Evolutionary conservation across 2,888 invertebrate genomes (phyloP), one percentile per base, ranked within the genome.

Genomic region (Geotrupes spiniger): DNA sequence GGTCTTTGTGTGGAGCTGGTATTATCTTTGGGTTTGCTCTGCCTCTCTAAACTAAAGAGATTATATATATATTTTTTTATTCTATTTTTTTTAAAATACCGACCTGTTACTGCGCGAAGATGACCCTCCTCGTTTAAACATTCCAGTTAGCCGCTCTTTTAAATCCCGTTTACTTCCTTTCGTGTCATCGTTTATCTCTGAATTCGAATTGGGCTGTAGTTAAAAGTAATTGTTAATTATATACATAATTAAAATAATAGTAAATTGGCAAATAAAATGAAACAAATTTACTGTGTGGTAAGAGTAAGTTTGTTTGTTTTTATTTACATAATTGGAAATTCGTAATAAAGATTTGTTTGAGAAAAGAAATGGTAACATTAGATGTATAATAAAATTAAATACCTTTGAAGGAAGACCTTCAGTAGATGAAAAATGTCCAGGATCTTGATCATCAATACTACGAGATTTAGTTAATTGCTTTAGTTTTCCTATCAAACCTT

Each of bases 401-500:
- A 77, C 77, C 75, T 79, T 80, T 39, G 79, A 79, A n/a, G 78
- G 76, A 21, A 80, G 73, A 48, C 57, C 53, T 54, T 61, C 59
- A 27, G 59, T 58, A n/a, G 67, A 63, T 21, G 70, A 61, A 54
- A 71, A 71, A 36, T 62, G 66, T 16, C 65, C 71, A 5, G 68
- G 65, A 62, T 73, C 72, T 54, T 79, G 81, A 65, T 87, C 87
- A 63, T 90, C 89, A 43, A 89, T 84, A 56, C 89, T 89, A 38
- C 87, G 82, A 1, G 91, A 89, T 72, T 92, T 92, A 1, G 91
- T 91, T 42, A 92, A 74, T 66, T 89, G 87, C 63, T 89, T 87
- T 56, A 93, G 72, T 75, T 92, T 92, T 11, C 89, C 88, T 66
- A 92, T 88, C 26, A 92, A 74, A 40, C 90, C 81, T 71, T 87